A percentile compares a stretch with the other conserved stretches of the same genome.
Conservation (phyloP, 2,888 invertebrate genomes). For the Nebria brevicollis region DNA sequence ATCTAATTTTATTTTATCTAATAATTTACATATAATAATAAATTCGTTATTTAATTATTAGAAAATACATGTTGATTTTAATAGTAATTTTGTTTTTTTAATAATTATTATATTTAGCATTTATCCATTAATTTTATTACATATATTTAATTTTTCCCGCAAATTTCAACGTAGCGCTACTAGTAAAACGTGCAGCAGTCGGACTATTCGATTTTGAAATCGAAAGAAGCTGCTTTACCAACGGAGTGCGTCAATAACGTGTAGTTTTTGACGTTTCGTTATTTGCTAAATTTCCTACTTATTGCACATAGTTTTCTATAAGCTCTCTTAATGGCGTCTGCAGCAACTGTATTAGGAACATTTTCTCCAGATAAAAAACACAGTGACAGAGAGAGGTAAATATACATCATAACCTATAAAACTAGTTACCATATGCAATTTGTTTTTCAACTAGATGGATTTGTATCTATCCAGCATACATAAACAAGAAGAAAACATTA, state of each 20-base stretch:
- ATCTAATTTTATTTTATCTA: too few species aligned
- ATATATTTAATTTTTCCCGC: too few species aligned
- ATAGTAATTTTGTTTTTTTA: too few species aligned
- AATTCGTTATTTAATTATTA: too few species aligned
- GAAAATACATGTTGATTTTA: too few species aligned
- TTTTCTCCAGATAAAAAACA: constrained; percentile 83
- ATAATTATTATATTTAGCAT: too few species aligned
- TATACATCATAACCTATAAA: constrained; percentile 47
- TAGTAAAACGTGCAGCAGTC: not conserved
- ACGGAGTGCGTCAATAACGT: constrained; percentile 23
- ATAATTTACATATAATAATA: too few species aligned
- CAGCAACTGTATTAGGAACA: constrained; percentile 67
- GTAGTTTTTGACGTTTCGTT: constrained; percentile 23
- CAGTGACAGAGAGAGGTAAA: constrained; percentile 80
- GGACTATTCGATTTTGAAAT: not conserved
- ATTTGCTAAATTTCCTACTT: not conserved
- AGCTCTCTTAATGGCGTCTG: constrained; percentile 42
- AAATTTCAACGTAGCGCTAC: not conserved
- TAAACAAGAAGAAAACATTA: constrained; percentile 92
- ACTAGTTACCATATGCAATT: constrained; percentile 32
- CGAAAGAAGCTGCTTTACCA: not conserved
- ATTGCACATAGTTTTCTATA: not conserved
- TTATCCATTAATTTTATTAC: too few species aligned
- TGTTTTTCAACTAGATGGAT: constrained; percentile 78
- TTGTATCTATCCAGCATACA: constrained; percentile 95